Evolutionary conservation across 2,113 vertebrate species (phyloP).

Genomic region (Rhea pennata): DNA sequence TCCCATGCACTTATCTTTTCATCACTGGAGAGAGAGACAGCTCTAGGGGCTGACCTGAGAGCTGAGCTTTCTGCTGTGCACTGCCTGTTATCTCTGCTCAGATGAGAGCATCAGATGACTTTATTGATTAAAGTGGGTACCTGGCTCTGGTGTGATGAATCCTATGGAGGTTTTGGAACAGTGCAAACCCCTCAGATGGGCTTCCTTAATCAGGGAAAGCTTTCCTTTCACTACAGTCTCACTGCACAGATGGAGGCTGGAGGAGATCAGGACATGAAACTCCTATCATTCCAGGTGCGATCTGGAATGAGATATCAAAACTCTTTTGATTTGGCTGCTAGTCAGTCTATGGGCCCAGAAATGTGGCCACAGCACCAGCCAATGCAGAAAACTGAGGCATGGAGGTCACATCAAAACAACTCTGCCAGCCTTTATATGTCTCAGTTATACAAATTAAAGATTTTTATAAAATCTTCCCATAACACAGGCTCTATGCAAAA

Average conservation of each 20-base stretch:
- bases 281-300: not conserved
- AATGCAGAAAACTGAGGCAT: not conserved
- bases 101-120: not conserved
- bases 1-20: not conserved
- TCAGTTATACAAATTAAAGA: not conserved
- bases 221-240: not conserved
- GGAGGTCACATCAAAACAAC: not conserved
- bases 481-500: not conserved
- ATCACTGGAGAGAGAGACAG: not conserved
- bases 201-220: not conserved
- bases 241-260: not conserved
- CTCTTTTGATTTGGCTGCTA: not conserved
- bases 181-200: accelerated
- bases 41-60: not conserved
- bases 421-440: not conserved
- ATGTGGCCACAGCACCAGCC: not conserved
- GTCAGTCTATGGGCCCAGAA: not conserved
- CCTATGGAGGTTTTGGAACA: not conserved
- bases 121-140: not conserved
- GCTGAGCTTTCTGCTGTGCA: not conserved
- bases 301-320: not conserved
- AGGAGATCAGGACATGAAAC: not conserved
- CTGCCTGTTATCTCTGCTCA: not conserved
- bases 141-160: not conserved
- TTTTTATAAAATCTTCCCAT: not conserved